Conservation (phyloP, 2,113 vertebrate species). For the Athene cunicularia region DNA sequence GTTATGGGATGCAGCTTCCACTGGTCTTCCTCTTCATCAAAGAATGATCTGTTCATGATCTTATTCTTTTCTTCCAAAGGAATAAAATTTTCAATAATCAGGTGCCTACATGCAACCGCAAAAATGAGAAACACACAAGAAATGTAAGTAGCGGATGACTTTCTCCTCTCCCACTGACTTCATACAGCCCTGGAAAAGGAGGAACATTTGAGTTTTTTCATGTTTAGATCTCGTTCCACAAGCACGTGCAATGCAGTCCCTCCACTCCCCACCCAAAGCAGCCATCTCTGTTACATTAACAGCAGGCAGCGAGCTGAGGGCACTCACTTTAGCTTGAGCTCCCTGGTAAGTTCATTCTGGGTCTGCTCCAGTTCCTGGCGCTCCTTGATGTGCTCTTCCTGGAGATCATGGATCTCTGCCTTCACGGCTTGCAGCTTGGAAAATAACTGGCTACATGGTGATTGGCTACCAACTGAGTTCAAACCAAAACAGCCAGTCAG, state of each 20-base stretch:
- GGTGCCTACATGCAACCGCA: constrained; percentile 78
- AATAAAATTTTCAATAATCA: constrained; percentile 98
- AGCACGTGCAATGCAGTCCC: neutral
- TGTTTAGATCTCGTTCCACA: neutral
- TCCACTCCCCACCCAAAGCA: neutral
- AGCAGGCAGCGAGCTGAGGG: neutral
- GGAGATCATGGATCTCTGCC: constrained; percentile 93
- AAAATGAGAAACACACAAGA: neutral
- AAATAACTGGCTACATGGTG: constrained; percentile 80
- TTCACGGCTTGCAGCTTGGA: constrained; percentile 97
- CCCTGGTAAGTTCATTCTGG: constrained; percentile 94
- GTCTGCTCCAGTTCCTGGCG: constrained; percentile 95
- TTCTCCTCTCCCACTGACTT: neutral
- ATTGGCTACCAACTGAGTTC: no score
- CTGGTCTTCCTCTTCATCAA: constrained; percentile 94
- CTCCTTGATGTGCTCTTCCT: constrained; percentile 92
- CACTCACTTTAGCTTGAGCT: constrained; percentile 96
- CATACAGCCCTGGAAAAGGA: neutral
- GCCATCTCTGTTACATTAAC: neutral
- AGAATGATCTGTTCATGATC: constrained; percentile 88
- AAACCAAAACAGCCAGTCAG: neutral
- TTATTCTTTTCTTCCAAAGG: constrained; percentile 95
- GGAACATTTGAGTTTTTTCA: neutral
- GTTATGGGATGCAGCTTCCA: constrained; percentile 96
- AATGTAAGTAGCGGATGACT: neutral